Percentiles rank a stretch among this genome's conserved stretches.
phyloP scores from a whole-genome alignment of 2,113 vertebrate genomes.

The Myanophis thanlyinensis region DNA sequence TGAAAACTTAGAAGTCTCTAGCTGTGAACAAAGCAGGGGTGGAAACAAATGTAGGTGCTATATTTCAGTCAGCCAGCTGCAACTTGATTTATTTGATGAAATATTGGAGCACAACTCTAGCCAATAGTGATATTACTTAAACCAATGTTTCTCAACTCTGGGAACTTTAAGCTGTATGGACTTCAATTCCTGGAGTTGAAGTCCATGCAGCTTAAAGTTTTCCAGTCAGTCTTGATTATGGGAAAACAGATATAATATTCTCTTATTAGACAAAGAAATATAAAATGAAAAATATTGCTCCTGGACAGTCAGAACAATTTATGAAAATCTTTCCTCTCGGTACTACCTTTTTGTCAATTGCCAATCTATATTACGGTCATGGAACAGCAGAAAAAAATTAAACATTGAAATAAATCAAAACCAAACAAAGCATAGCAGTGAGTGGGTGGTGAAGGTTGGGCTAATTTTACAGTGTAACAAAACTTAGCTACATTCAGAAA shows the following conservation, averaged over 20 bases:
- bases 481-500: no score
- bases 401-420: no score
- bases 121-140: neutral
- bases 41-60: neutral
- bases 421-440: no score
- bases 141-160: no score
- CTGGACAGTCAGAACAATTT: neutral
- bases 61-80: neutral
- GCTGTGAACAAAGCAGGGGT: neutral
- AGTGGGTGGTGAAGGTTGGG: no score
- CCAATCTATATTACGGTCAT: no score
- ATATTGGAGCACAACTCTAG: neutral
- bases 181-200: no score
- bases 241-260: neutral
- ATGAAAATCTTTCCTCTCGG: neutral
- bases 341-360: neutral
- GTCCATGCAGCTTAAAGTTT: neutral
- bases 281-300: neutral
- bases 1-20: neutral
- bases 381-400: no score
- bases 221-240: neutral
- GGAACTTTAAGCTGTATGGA: no score
- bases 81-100: neutral
- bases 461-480: no score
- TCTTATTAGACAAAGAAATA: neutral